These are phyloP conservation scores for Pristionchus arcanus DNA, from an alignment of 2,888 invertebrate species.

Conservation along the genomic window DNA sequence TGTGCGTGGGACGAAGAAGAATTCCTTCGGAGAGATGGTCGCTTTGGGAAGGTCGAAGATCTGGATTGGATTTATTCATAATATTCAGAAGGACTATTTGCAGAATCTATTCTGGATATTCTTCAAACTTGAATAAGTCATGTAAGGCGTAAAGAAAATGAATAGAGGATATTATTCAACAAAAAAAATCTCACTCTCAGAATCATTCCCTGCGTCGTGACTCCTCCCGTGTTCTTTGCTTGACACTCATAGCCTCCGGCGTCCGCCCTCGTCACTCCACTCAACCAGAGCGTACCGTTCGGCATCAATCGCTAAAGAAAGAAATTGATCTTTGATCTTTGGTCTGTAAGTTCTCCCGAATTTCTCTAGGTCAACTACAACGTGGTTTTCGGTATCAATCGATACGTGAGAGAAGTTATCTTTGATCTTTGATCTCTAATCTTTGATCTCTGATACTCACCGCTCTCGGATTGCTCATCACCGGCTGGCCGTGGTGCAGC, in stretches of 20 bases:
- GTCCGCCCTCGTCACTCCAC: conserved; percentile 80
- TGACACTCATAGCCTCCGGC: conserved; percentile 82
- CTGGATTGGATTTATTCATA: conserved; percentile 48
- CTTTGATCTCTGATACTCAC: conserved; percentile 37
- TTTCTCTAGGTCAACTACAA: neutral
- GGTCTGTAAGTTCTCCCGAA: too few species aligned
- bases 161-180: too few species aligned
- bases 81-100: conserved; percentile 10
- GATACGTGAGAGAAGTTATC: too few species aligned
- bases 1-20: conserved; percentile 74
- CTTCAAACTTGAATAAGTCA: too few species aligned
- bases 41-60: conserved; percentile 78
- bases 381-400: too few species aligned
- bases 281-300: conserved; percentile 81
- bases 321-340: neutral
- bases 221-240: conserved; percentile 82
- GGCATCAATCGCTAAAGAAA: conserved; percentile 57
- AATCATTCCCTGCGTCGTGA: conserved; percentile 71
- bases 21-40: conserved; percentile 71
- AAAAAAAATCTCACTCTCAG: conserved; percentile 58
- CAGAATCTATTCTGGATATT: neutral
- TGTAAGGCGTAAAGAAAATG: too few species aligned
- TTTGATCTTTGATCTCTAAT: neutral
- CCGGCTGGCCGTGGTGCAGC: conserved; percentile 60
- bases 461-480: conserved; percentile 56